These are phyloP conservation scores for Myoxocephalus aenaeus DNA, from an alignment of 2,797 vertebrate species.

Conservation along the genomic window DNA sequence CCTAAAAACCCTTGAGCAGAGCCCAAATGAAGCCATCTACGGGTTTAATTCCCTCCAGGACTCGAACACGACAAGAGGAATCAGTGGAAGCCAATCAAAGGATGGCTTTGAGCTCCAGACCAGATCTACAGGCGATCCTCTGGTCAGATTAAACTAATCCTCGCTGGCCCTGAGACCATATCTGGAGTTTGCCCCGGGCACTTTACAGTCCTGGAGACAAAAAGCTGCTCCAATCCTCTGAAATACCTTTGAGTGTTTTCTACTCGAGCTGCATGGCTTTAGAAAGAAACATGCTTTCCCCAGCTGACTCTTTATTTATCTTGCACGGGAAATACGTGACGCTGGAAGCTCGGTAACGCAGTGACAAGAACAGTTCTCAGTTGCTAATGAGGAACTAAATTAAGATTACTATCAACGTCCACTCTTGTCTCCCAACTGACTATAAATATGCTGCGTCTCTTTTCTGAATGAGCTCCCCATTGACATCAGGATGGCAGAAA, in stretches of 20 bases:
- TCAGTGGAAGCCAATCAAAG: slow-evolving; percentile 29
- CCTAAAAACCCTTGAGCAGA: neutral
- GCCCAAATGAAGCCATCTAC: slow-evolving; percentile 14
- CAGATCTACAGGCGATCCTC: slow-evolving; percentile 34
- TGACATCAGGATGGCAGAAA: too few species aligned
- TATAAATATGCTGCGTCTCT: neutral
- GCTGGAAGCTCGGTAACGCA: neutral
- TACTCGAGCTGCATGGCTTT: slow-evolving; percentile 7
- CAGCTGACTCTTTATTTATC: neutral
- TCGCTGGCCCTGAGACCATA: slow-evolving; percentile 40
- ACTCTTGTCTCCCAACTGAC: neutral
- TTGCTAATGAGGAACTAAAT: neutral
- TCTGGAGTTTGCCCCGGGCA: slow-evolving; percentile 40
- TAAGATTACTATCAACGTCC: neutral
- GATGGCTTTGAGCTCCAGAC: slow-evolving; percentile 16
- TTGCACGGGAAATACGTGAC: neutral
- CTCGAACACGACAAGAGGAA: slow-evolving; percentile 21
- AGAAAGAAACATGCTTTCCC: neutral
- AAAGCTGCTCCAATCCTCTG: slow-evolving; percentile 46
- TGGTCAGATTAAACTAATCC: slow-evolving; percentile 59
- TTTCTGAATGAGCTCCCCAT: too few species aligned
- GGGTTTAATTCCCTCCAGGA: slow-evolving; percentile 26
- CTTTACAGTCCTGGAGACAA: slow-evolving; percentile 39
- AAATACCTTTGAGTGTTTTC: slow-evolving; percentile 31
- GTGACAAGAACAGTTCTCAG: neutral